Evolutionary conservation across 2,113 vertebrate genomes (phyloP).

Genomic region (Casuarius casuarius): DNA sequence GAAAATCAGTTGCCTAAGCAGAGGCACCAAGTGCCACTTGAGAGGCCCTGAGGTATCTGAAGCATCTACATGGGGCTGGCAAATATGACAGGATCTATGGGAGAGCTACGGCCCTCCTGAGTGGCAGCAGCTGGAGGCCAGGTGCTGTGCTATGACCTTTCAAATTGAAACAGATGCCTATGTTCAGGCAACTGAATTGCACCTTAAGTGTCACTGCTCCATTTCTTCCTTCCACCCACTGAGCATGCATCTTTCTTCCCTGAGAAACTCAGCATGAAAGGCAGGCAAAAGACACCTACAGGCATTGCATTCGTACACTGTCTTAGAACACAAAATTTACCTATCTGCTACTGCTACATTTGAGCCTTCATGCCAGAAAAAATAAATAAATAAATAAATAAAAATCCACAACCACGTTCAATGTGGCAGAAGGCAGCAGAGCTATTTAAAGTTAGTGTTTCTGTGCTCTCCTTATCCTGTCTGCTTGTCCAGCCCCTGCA

Average conservation of each 20-base stretch:
- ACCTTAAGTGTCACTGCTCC: fast-evolving
- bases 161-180: neutral
- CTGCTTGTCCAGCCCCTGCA: neutral
- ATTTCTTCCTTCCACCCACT: neutral
- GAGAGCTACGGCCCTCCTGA: neutral
- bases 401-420: neutral
- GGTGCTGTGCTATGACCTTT: neutral
- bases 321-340: neutral
- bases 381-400: neutral
- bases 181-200: neutral
- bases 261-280: neutral
- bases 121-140: slow-evolving; percentile 19
- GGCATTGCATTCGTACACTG: neutral
- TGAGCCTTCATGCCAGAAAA: neutral
- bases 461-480: neutral
- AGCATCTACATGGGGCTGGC: neutral
- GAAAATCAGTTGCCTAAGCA: neutral
- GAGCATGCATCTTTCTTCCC: neutral
- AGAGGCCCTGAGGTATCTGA: slow-evolving; percentile 5
- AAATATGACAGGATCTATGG: neutral
- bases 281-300: neutral
- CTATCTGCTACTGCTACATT: neutral
- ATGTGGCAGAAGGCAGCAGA: neutral
- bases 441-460: neutral
- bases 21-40: neutral